These are phyloP conservation scores for Haliaeetus leucogaster DNA, from an alignment of 2,113 vertebrate genomes.

Conservation along the genomic window DNA sequence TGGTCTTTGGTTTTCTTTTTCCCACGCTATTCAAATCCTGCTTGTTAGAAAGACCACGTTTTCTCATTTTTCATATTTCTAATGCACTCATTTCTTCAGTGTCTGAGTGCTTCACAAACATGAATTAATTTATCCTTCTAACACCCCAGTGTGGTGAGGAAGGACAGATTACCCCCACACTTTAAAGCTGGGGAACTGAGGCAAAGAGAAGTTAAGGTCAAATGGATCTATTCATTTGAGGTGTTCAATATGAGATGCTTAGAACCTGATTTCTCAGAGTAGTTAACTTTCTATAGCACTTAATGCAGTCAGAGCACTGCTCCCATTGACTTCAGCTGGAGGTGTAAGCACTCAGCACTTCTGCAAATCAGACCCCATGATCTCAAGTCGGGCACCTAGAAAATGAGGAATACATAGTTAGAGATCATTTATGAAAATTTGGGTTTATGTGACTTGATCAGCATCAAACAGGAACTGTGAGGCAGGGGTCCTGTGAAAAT, in stretches of 20 bases:
- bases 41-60: neutral
- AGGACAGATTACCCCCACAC: neutral
- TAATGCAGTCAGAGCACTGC: conserved; percentile 48
- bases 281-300: conserved; percentile 49
- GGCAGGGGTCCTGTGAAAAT: neutral
- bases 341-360: conserved; percentile 56
- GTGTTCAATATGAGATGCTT: conserved; percentile 8
- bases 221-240: neutral
- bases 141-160: neutral
- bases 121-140: neutral
- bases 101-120: neutral
- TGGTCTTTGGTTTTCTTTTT: neutral
- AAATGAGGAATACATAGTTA: conserved; percentile 64
- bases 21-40: neutral
- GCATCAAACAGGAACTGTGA: neutral
- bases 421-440: neutral
- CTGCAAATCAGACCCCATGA: conserved; percentile 64
- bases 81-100: neutral
- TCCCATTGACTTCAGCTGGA: conserved; percentile 62
- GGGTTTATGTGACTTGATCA: conserved; percentile 5
- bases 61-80: neutral
- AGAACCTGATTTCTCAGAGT: conserved; percentile 40
- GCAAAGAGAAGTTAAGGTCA: neutral
- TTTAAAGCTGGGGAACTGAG: conserved; percentile 6
- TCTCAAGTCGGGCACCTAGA: conserved; percentile 62